phyloP scores from a whole-genome alignment of 2,113 vertebrate genomes.

The Piaya cayana region DNA sequence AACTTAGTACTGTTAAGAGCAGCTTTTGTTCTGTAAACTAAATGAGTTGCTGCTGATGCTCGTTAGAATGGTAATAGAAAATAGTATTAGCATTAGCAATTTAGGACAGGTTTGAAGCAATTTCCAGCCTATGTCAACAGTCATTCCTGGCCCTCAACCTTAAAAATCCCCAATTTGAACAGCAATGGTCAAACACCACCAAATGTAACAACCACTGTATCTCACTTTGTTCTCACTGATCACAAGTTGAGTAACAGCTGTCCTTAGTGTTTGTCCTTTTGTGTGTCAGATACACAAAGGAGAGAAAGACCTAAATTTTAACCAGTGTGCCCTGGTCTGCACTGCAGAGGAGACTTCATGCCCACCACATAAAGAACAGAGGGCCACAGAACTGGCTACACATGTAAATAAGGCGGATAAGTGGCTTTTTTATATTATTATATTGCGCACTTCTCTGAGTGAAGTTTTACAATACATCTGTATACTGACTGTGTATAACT shows the following conservation, averaged over 20 bases:
- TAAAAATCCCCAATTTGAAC: neutral
- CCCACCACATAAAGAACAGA: neutral
- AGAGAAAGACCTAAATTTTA: neutral
- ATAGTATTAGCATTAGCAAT: neutral
- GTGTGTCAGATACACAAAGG: neutral
- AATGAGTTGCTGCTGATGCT: neutral
- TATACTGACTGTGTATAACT: neutral
- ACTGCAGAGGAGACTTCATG: neutral
- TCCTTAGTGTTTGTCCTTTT: neutral
- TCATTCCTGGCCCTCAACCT: neutral
- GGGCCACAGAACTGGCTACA: neutral
- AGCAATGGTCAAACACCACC: neutral
- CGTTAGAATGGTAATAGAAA: neutral
- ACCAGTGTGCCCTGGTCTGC: neutral
- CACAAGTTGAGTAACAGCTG: neutral
- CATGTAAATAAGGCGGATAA: neutral
- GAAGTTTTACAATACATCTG: neutral
- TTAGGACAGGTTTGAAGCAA: neutral
- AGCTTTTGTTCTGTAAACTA: neutral
- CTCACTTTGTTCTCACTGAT: neutral
- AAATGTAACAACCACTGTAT: neutral
- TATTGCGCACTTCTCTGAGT: neutral
- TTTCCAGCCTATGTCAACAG: neutral
- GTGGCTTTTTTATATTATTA: constrained; percentile 42
- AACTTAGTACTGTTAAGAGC: neutral